A percentile compares a stretch with the other conserved stretches of the same genome.
Conservation (phyloP, 30 jellyfish, hydroid and myxozoan genomes). For the Cassiopea andromeda region DNA sequence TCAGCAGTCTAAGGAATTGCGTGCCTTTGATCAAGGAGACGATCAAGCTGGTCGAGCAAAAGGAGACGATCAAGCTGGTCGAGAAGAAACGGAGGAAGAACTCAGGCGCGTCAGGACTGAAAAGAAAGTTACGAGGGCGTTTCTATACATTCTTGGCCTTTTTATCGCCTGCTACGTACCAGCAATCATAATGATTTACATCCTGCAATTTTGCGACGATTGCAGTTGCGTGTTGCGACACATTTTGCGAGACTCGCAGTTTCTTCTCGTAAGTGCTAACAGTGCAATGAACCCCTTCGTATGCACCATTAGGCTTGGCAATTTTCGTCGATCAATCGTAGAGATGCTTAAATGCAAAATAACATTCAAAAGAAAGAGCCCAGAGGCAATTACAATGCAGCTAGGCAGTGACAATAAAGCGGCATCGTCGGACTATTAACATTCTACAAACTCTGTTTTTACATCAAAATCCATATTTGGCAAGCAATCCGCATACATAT, state of each 20-base stretch:
- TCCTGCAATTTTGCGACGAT: conserved; percentile 36
- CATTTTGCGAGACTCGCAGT: conserved; percentile 4
- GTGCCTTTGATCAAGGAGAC: background rate
- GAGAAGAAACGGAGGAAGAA: background rate
- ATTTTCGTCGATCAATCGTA: background rate
- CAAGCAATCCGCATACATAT: no score
- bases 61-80: background rate
- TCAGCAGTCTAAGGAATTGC: background rate
- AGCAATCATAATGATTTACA: conserved; percentile 23
- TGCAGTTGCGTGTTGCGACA: conserved; percentile 59
- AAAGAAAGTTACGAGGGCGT: conserved; percentile 21
- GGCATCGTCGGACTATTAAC: no score
- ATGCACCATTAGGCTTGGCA: background rate
- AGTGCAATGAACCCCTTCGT: background rate
- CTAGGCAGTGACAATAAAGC: no score
- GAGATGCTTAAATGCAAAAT: background rate
- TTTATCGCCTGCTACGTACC: conserved; percentile 22
- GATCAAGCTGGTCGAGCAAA: no score
- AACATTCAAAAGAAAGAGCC: no score
- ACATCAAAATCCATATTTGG: no score
- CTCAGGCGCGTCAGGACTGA: background rate
- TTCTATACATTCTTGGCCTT: conserved; percentile 12
- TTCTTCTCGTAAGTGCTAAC: background rate
- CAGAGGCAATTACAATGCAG: no score
- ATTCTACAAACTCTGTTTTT: no score